A percentile compares a stretch with the other conserved stretches of the same genome.
Evolutionary conservation across 2,797 vertebrate genomes (phyloP).

Genomic region (Anabacerthia variegaticeps): DNA sequence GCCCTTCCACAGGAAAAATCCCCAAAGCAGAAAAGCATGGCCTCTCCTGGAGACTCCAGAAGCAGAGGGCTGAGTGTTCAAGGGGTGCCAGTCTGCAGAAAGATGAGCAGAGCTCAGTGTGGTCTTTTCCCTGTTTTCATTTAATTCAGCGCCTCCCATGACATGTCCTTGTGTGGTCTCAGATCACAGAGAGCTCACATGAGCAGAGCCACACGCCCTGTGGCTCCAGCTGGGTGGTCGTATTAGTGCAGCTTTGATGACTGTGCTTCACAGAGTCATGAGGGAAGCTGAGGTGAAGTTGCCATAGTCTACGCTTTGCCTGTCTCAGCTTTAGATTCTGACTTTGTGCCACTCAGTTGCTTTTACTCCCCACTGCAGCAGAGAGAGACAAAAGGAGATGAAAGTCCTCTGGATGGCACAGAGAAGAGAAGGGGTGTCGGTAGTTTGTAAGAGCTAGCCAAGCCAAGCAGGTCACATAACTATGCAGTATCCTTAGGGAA

Average conservation of each 20-base stretch:
- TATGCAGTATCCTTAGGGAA: slow-evolving; percentile 4
- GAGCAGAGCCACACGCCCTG: not conserved
- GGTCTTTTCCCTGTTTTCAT: not conserved
- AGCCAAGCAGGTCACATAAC: slow-evolving; percentile 29
- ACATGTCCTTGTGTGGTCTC: not conserved
- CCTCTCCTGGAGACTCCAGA: not conserved
- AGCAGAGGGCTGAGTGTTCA: not conserved
- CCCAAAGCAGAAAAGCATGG: not conserved
- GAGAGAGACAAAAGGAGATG: slow-evolving; percentile 31
- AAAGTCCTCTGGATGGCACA: slow-evolving; percentile 10
- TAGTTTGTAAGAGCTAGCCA: slow-evolving; percentile 25
- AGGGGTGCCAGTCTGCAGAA: not conserved
- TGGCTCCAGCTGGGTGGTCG: not conserved
- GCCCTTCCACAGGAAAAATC: not conserved
- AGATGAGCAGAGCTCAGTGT: not conserved
- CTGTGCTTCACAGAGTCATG: not conserved
- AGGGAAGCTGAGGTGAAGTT: slow-evolving; percentile 30
- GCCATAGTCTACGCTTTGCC: slow-evolving; percentile 56
- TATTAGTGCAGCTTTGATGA: slow-evolving; percentile 11
- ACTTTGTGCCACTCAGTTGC: not conserved
- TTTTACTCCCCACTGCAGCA: slow-evolving; percentile 45
- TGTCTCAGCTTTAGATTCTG: not conserved
- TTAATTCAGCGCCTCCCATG: not conserved
- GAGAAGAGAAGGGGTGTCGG: slow-evolving; percentile 10
- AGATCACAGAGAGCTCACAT: not conserved